A percentile compares a stretch with the other conserved stretches of the same genome.
These are phyloP conservation scores for Microcebus ravelobensis DNA, from an alignment of 2,113 vertebrate genomes.

Conservation along the genomic window DNA sequence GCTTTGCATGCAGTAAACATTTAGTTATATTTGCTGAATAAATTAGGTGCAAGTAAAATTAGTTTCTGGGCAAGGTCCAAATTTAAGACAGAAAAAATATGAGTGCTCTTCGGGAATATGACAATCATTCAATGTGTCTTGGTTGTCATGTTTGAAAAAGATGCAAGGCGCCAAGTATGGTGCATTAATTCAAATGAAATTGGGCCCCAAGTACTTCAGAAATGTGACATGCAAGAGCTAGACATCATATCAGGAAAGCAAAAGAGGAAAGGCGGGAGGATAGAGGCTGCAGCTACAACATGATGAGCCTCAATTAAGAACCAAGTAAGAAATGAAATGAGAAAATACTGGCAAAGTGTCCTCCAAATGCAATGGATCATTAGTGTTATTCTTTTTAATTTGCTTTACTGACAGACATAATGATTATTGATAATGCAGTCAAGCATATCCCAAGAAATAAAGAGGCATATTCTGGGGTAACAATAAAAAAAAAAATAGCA, in stretches of 20 bases:
- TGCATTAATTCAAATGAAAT: not conserved
- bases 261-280: not conserved
- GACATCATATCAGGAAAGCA: not conserved
- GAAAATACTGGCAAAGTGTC: not conserved
- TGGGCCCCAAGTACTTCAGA: not conserved
- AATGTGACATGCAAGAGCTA: not conserved
- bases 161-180: not conserved
- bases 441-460: slow-evolving; percentile 14
- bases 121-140: not conserved
- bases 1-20: not conserved
- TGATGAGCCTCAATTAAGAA: not conserved
- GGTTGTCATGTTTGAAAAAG: not conserved
- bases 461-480: slow-evolving; percentile 4
- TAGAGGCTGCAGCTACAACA: not conserved
- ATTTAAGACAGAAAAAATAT: slow-evolving; percentile 1
- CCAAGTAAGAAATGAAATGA: not conserved
- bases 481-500: slow-evolving; percentile 37
- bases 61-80: slow-evolving; percentile 28
- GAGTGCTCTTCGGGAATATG: not conserved
- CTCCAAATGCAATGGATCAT: not conserved
- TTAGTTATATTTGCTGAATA: slow-evolving; percentile 30
- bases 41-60: slow-evolving; percentile 10
- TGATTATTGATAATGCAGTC: not conserved
- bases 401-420: not conserved
- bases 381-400: not conserved